Evolutionary conservation across 2,113 vertebrate genomes (phyloP).

Genomic region (Heterotis niloticus): DNA sequence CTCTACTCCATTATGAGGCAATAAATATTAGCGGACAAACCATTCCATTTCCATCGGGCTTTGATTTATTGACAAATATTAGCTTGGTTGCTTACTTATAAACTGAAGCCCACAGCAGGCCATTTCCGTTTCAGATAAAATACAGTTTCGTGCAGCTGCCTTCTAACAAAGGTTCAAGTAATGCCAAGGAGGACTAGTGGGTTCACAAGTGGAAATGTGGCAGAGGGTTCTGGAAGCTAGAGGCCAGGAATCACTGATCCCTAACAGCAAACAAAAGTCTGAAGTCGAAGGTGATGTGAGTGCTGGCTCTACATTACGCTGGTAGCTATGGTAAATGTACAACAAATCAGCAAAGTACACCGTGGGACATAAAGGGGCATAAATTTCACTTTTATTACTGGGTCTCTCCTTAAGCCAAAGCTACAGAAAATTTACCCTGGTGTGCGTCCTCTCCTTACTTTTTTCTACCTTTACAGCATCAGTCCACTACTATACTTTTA

Average conservation of each 20-base stretch:
- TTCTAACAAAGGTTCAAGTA: constrained; percentile 10
- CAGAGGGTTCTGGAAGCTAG: neutral
- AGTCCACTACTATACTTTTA: neutral
- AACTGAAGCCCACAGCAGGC: constrained; percentile 12
- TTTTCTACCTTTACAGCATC: neutral
- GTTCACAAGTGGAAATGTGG: constrained; percentile 13
- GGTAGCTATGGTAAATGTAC: constrained; percentile 7
- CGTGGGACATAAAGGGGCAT: neutral
- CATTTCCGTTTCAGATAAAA: no score
- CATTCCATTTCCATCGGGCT: constrained; percentile 3
- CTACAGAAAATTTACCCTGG: neutral
- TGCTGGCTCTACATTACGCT: neutral
- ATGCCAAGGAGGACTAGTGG: neutral
- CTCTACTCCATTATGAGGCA: neutral
- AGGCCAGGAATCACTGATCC: constrained; percentile 13
- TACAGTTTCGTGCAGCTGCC: neutral
- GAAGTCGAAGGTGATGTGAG: neutral
- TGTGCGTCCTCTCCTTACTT: neutral
- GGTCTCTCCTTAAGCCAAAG: neutral
- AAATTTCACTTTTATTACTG: neutral
- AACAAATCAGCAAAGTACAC: neutral
- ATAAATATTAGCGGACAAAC: constrained; percentile 22
- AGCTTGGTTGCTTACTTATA: constrained; percentile 60
- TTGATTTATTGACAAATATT: constrained; percentile 56
- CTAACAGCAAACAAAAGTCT: neutral